Base-by-base conservation (phyloP, 1,140 invertebrate genomes). In the Apis florea region DNA sequence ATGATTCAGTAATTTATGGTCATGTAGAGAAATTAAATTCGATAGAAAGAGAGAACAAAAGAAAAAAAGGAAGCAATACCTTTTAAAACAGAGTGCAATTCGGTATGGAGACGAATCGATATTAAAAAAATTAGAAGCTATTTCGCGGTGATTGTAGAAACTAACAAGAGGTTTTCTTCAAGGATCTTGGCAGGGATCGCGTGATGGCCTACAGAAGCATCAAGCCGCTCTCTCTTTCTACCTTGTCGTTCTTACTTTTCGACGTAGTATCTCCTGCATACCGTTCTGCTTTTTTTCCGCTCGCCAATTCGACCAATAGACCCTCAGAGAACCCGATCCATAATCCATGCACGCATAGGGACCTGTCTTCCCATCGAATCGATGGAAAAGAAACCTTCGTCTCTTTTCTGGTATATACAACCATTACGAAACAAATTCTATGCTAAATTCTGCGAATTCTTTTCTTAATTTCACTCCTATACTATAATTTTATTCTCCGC, bases 291-390 rank as follows among this genome's bases (percentile, higher is more conserved):
- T 74, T 70, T 80, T 75, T 61, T 70, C n/a, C 78, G 69, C 75
- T 77, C 77, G 85, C 75, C 88, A 88, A 90, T 88, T 90, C 87
- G 85, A 71, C 83, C 83, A 70, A 80, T 86, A 69, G 82, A 86
- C 72, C 85, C 59, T 63, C 59, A 26, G 70, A 79, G 70, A 87
- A 87, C 84, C 76, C 84, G 85, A 80, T 85, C 79, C 71, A 82
- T 85, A 82, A 85, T 84, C 84, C 73, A 31, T 49, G 84, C 79
- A 85, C 69, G 83, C 78, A 85, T 31, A 73, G 53, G 54, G 74
- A 74, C 84, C 63, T 68, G 84, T 69, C 58, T 72, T 86, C 78
- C 61, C 58, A 15, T 74, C 85, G 67, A 85, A 85, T 85, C 72
- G 74, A 70, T 74, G 84, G 49, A 79, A 86, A 79, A 84, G 58